Evolutionary conservation across 2,888 invertebrate genomes (phyloP).

Genomic region (Azorinus chamasolen): DNA sequence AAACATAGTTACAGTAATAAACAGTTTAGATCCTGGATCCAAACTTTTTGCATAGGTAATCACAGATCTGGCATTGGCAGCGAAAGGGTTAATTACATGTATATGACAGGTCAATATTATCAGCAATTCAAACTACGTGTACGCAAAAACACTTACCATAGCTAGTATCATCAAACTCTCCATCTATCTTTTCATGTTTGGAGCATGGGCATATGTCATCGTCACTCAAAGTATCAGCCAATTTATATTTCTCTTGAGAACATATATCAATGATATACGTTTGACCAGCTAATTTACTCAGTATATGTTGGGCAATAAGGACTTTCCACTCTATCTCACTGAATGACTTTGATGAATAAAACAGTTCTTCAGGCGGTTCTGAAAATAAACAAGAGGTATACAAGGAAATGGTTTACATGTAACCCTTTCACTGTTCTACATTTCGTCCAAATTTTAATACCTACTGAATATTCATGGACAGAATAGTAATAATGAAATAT

Average conservation of each 20-base stretch:
- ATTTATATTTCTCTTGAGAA: slow-evolving; percentile 5
- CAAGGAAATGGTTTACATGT: no score
- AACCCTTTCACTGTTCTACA: no score
- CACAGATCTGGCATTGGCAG: no score
- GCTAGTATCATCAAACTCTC: slow-evolving; percentile 13
- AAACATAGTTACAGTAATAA: no score
- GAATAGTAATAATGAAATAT: no score
- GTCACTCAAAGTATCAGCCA: slow-evolving; percentile 1
- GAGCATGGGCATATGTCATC: slow-evolving; percentile 14
- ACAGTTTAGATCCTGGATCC: no score
- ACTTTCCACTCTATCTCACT: slow-evolving; percentile 2
- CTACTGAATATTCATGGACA: no score
- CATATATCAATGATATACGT: slow-evolving; percentile 8
- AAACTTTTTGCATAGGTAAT: no score
- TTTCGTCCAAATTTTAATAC: no score
- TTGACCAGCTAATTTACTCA: slow-evolving; percentile 7
- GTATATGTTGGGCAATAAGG: slow-evolving; percentile 11
- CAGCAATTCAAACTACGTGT: no score
- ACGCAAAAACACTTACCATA: slow-evolving; percentile 1
- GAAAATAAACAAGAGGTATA: slow-evolving; percentile 1
- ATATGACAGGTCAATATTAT: no score
- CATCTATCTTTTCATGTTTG: slow-evolving; percentile 7
- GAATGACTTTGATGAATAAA: slow-evolving; percentile 7
- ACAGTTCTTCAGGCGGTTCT: slow-evolving; percentile 14
- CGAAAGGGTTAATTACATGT: no score